Evolutionary conservation across 2,888 invertebrate genomes (phyloP).

Genomic region (Orthonychiurus folsomi): DNA sequence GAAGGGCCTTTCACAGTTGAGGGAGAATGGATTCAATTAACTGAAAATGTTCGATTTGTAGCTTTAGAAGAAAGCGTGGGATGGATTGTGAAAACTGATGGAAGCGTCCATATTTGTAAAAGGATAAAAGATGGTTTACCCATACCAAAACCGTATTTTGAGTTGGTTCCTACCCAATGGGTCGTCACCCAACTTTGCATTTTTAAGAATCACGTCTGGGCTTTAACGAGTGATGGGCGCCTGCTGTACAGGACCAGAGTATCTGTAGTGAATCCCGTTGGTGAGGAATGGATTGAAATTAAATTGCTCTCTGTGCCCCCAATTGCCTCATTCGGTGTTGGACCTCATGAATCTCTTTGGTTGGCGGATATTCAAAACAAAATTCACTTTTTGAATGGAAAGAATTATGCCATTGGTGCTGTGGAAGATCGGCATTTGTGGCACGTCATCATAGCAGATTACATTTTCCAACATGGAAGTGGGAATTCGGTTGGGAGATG

Average conservation of each 20-base stretch:
- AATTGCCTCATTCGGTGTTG: constrained; percentile 10
- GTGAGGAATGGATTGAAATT: constrained; percentile 25
- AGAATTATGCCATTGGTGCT: not conserved
- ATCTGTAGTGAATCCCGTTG: constrained; percentile 19
- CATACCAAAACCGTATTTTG: constrained; percentile 3
- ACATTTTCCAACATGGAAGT: not conserved
- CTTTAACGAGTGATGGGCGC: constrained; percentile 24
- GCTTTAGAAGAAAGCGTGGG: constrained; percentile 43
- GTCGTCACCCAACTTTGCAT: constrained; percentile 17
- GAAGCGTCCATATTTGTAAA: constrained; percentile 35
- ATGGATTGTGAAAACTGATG: constrained; percentile 45
- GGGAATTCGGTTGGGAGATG: too few species aligned
- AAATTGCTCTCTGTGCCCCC: constrained; percentile 13
- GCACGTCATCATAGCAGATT: constrained; percentile 6
- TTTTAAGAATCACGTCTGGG: constrained; percentile 19
- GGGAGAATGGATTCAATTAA: constrained; percentile 44
- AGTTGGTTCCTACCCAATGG: constrained; percentile 17
- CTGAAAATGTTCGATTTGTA: constrained; percentile 44
- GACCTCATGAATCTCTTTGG: constrained; percentile 24
- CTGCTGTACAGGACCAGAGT: constrained; percentile 21
- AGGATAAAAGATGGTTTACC: constrained; percentile 7
- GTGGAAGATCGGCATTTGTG: constrained; percentile 1
- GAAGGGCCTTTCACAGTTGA: constrained; percentile 42
- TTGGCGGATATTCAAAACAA: constrained; percentile 22
- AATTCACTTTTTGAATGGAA: constrained; percentile 23